Percentiles rank a stretch among this genome's conserved stretches.
Conservation (phyloP, 2,113 vertebrate species). For the Laticauda colubrina region DNA sequence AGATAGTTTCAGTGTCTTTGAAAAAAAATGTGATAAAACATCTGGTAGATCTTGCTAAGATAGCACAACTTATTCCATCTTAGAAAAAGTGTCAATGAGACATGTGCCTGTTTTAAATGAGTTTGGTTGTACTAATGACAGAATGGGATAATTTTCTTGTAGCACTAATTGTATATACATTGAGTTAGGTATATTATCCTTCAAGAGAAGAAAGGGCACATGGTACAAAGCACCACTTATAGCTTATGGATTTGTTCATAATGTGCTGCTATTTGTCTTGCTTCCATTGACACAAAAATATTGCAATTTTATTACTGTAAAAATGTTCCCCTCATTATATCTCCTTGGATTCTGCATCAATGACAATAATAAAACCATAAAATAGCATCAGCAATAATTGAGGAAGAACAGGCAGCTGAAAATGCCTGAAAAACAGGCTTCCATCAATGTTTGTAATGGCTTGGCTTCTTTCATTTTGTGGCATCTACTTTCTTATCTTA, state of each 20-base stretch:
- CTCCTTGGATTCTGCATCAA: neutral
- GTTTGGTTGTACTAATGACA: neutral
- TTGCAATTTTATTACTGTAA: neutral
- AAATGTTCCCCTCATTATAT: neutral
- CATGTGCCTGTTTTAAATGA: neutral
- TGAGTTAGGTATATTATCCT: neutral
- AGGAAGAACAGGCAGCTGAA: neutral
- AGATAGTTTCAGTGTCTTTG: neutral
- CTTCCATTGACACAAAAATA: neutral
- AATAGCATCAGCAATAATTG: neutral
- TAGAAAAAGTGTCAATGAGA: neutral
- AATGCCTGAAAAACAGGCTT: neutral
- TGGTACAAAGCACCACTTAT: neutral
- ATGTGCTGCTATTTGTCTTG: neutral
- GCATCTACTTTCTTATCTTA: neutral
- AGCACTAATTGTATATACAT: neutral
- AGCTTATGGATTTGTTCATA: neutral
- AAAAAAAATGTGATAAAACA: neutral
- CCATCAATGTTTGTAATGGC: neutral
- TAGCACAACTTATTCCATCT: neutral
- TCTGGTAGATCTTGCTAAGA: neutral
- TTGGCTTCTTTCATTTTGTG: neutral
- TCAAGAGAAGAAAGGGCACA: neutral
- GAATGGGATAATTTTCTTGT: neutral
- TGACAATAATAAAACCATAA: conserved; percentile 1